Evolutionary conservation across 2,888 invertebrate genomes (phyloP), one percentile per base, ranked within the genome.

Genomic region (Drosophila differens): DNA sequence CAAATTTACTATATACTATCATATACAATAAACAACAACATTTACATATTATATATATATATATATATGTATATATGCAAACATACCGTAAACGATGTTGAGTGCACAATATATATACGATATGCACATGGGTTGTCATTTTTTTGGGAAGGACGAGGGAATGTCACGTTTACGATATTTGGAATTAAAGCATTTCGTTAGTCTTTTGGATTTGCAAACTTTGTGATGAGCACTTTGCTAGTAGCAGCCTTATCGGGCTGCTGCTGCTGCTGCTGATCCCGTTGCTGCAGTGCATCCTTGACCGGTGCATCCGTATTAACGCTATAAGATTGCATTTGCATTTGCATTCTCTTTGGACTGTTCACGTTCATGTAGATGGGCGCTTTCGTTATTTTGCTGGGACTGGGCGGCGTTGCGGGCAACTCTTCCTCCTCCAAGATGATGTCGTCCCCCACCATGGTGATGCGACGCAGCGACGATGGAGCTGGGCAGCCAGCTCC

Each of bases 401-500:
- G 75, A 53, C 62, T 70, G 53, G 76, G 78, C 37, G 80, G 76
- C 37, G 74, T 74, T 16, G 79, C 55, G 19, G 85, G 82, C 47
- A 87, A 44, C 68, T 92, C 93, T 83, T 92, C 92, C 85, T 93
- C 93, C 83, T 93, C 93, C 85, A 92, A 73, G 77, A 93, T 93
- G 39, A 92, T 91, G 79, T 93, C 93, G 84, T 91, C 93, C 76
- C 91, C 93, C 83, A 92, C 92, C 82, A 92, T 89, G 16, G 91
- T 90, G 76, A 92, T 92, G 73, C 91, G 92, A 55, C 91, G 88
- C 61, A 83, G 62, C 70, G 85, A 76, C 62, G 80, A 60, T 70
- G 85, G 79, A 62, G 78, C 74, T 60, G 76, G 58, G 22, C 35
- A 77, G 70, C 72, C 78, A 82, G 76, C 62, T 78, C 60, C 82